These are phyloP conservation scores for Apocheima hispidaria DNA, from an alignment of 2,888 invertebrate species.

Conservation along the genomic window DNA sequence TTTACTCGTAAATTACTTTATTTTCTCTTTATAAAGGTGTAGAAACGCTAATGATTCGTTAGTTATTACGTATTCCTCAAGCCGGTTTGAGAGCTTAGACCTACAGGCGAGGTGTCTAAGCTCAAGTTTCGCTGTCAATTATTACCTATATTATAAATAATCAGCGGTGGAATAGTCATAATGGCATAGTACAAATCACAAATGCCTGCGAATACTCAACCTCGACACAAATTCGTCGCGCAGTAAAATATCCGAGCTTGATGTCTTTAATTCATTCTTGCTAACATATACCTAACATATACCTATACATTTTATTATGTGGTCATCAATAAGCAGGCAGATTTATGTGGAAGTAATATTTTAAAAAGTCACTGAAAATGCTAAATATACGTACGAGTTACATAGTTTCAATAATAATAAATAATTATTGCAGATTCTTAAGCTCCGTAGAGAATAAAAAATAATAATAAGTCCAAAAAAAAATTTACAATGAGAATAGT, in stretches of 20 bases:
- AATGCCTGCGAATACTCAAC: conserved; percentile 69
- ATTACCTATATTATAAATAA: conserved; percentile 42
- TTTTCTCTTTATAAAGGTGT: conserved; percentile 27
- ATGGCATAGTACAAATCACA: conserved; percentile 65
- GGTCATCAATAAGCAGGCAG: conserved; percentile 5
- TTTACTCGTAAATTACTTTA: not conserved
- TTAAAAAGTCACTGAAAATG: not conserved
- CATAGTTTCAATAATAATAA: too few relatives aligned
- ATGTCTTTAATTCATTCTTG: conserved; percentile 56
- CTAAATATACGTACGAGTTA: too few relatives aligned
- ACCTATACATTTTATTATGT: conserved; percentile 15
- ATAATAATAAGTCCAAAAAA: too few relatives aligned
- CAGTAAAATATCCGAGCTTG: conserved; percentile 73
- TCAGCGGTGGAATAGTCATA: conserved; percentile 47
- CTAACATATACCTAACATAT: conserved; percentile 13
- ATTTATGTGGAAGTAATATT: conserved; percentile 1
- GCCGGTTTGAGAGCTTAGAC: conserved; percentile 29
- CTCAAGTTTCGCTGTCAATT: conserved; percentile 38
- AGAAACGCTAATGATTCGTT: conserved; percentile 18
- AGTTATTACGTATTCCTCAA: conserved; percentile 19
- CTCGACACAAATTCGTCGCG: conserved; percentile 79
- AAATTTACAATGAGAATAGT: too few relatives aligned
- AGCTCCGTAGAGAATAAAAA: too few relatives aligned
- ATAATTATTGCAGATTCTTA: too few relatives aligned
- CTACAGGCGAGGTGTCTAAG: conserved; percentile 19